These are phyloP conservation scores for Eristalinus aeneus DNA, from an alignment of 2,888 invertebrate species.

Conservation along the genomic window DNA sequence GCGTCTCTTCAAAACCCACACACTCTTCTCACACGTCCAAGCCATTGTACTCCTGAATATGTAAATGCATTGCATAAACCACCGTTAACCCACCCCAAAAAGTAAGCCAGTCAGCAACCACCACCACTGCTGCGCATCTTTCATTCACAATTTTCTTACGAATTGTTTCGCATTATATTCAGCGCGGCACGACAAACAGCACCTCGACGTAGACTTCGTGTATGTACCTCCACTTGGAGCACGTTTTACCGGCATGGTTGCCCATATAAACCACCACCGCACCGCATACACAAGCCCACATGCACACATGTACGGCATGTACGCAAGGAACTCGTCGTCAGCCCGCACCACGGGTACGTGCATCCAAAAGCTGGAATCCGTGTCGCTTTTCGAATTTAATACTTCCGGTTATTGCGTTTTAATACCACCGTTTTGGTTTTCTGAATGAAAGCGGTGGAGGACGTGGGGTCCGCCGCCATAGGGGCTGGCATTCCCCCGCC, in stretches of 20 bases:
- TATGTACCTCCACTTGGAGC: slow-evolving; percentile 47
- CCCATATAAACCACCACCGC: slow-evolving; percentile 6
- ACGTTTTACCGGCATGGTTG: slow-evolving; percentile 58
- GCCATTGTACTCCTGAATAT: not conserved
- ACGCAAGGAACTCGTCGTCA: slow-evolving; percentile 18
- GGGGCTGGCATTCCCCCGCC: not conserved
- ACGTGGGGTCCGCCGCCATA: not conserved
- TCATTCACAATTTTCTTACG: slow-evolving; percentile 53
- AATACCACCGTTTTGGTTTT: slow-evolving; percentile 43
- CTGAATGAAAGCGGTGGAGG: slow-evolving; percentile 40
- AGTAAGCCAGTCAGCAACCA: slow-evolving; percentile 6
- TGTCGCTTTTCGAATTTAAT: slow-evolving; percentile 76
- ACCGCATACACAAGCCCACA: not conserved
- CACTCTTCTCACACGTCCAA: not conserved
- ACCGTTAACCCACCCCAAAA: slow-evolving; percentile 17
- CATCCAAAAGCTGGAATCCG: slow-evolving; percentile 71
- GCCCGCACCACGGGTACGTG: slow-evolving; percentile 27
- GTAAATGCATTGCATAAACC: not conserved
- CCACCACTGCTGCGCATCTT: slow-evolving; percentile 33
- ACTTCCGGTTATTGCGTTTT: slow-evolving; percentile 74
- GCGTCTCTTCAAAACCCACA: slow-evolving; percentile 18
- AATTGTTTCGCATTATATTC: slow-evolving; percentile 32
- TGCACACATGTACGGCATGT: not conserved
- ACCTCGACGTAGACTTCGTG: slow-evolving; percentile 7
- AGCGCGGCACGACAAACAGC: slow-evolving; percentile 19